Conservation (phyloP, 2,797 vertebrate species). For the Chelidonichthys spinosus region DNA sequence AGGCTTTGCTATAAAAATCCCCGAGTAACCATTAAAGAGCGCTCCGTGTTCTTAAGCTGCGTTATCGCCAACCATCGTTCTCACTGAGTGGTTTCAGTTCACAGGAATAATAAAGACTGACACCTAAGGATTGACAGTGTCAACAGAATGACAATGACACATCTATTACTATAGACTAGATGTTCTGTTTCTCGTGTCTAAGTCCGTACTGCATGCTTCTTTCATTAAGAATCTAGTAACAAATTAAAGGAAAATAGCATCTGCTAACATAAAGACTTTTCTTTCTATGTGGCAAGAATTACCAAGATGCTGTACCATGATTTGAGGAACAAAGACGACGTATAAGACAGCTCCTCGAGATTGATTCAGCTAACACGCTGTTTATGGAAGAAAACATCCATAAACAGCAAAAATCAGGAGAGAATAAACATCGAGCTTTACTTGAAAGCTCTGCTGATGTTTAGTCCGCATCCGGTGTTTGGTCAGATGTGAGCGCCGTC, state of each 20-base stretch:
- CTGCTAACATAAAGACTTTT: slow-evolving; percentile 11
- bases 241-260: slow-evolving; percentile 8
- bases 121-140: background rate
- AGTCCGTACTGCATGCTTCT: background rate
- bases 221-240: slow-evolving; percentile 4
- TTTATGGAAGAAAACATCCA: slow-evolving; percentile 58
- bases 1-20: background rate
- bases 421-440: slow-evolving; percentile 39
- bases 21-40: background rate
- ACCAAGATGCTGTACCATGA: background rate
- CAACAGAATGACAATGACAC: background rate
- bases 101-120: background rate
- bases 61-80: background rate
- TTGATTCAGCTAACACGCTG: slow-evolving; percentile 59
- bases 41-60: background rate
- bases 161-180: background rate
- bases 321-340: slow-evolving; percentile 6
- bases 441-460: slow-evolving; percentile 43
- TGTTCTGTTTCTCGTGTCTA: background rate
- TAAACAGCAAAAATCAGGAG: slow-evolving; percentile 52
- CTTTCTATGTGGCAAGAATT: background rate
- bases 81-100: background rate
- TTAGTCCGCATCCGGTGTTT: slow-evolving; percentile 37
- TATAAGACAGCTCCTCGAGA: slow-evolving; percentile 40
- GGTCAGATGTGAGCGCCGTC: slow-evolving; percentile 32